Evolutionary conservation across 2,888 invertebrate genomes (phyloP), one percentile per base, ranked within the genome.

Genomic region (Ariolimax columbianus): DNA sequence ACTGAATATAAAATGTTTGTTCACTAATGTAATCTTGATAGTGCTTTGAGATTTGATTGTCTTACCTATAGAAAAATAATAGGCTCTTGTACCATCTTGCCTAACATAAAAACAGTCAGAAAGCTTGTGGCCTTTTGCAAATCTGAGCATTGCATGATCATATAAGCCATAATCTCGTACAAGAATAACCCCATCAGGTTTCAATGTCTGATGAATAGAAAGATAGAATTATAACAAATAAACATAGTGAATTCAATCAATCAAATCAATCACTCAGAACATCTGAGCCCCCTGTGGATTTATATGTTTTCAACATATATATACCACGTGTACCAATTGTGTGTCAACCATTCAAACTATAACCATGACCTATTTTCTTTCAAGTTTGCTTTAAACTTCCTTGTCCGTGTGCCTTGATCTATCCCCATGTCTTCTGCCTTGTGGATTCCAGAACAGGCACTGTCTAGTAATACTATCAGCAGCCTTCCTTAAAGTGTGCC

Each of bases 61-160:
- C 87, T 88, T 88, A 94, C 95, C 94, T 89, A 91, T 87, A 33
- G 94, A 92, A 90, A 95, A 95, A 89, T 95, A 95, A 90, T 93
- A 95, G 2, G 95, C 95, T 96, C 98, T 96, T 0, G 99, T 99
- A 0, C 98, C 98, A 95, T 99, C 99, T 94, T 99, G 99, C 33
- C 99, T 95, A 95, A 98, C 97, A 93, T 99, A 99, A 90, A 98
- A 97, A 93, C 98, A 97, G 4, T 99, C 98, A 0, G 96, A 94
- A 79, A 99, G 97, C 94, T 99, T 98, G 92, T 97, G 96, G 0
- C 98, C 98, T 0, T 97, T 96, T 87, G 97, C 97, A 93, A 99
- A 99, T 59, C 99, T 95, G 79, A 99, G 93, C 95, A 99, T 98
- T 0, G 99, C 97, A 97, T 99, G 97, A 93, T 99, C 99, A 92